These are phyloP conservation scores for Diadegma fenestrale DNA, from an alignment of 2,888 invertebrate species.

Conservation along the genomic window DNA sequence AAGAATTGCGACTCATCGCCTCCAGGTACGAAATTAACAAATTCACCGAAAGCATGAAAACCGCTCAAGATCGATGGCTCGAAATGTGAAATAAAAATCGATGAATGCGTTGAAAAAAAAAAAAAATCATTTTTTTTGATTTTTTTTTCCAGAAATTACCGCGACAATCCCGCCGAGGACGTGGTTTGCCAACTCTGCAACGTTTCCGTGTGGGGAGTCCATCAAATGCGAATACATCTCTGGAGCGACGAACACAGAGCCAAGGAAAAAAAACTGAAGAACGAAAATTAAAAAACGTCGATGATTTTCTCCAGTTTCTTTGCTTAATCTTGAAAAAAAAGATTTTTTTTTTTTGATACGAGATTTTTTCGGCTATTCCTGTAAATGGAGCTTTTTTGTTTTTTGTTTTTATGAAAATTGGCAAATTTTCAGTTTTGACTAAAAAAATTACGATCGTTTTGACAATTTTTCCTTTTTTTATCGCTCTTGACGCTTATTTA, in stretches of 20 bases:
- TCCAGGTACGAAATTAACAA: slow-evolving; percentile 74
- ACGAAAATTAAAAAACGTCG: background rate
- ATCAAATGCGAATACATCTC: slow-evolving; percentile 86
- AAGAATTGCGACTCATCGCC: slow-evolving; percentile 84
- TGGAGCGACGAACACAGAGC: slow-evolving; percentile 85
- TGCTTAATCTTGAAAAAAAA: no score
- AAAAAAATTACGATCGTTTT: background rate
- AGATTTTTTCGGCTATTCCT: background rate
- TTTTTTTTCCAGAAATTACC: slow-evolving; percentile 57
- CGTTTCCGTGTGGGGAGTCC: slow-evolving; percentile 83
- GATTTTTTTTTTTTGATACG: background rate
- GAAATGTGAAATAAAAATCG: background rate
- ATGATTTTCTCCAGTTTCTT: no score
- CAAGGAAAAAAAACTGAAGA: slow-evolving; percentile 82
- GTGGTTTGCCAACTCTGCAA: slow-evolving; percentile 86
- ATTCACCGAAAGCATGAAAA: background rate
- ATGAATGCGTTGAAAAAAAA: background rate
- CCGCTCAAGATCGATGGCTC: background rate
- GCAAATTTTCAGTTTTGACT: background rate
- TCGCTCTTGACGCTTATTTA: background rate
- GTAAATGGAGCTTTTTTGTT: background rate
- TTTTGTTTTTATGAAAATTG: background rate
- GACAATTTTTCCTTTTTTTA: background rate
- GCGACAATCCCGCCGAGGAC: slow-evolving; percentile 70
- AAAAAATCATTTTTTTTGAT: background rate